These are phyloP conservation scores for Dysmachus trigonus DNA, from an alignment of 2,888 invertebrate species.

Conservation along the genomic window DNA sequence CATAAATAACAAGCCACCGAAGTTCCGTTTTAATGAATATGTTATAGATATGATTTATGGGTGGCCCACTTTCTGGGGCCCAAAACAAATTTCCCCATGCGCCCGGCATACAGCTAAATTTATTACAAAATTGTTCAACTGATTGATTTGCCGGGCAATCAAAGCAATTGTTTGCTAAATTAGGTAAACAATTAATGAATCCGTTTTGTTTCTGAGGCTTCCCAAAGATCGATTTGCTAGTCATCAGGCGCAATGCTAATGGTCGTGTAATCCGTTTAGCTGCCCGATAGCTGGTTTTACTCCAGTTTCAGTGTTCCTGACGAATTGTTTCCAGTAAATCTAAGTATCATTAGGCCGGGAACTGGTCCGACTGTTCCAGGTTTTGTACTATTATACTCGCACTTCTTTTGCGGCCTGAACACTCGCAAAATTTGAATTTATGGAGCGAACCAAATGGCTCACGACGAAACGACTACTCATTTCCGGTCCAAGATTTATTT, in stretches of 20 bases:
- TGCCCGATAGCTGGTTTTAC: neutral
- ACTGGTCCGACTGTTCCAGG: neutral
- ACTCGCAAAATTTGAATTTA: neutral
- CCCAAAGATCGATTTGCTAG: slow-evolving; percentile 5
- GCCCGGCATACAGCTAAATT: neutral
- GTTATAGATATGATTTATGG: slow-evolving; percentile 33
- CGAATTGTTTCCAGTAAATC: neutral
- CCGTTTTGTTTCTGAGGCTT: neutral
- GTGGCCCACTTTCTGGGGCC: neutral
- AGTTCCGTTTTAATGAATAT: slow-evolving; percentile 24
- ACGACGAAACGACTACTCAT: neutral
- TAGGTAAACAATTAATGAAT: slow-evolving; percentile 35
- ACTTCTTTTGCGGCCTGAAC: neutral
- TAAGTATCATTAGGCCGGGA: neutral
- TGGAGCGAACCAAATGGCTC: neutral
- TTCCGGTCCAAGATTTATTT: neutral
- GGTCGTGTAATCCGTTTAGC: neutral
- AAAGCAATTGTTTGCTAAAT: slow-evolving; percentile 25
- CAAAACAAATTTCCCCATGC: slow-evolving; percentile 19
- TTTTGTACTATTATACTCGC: neutral
- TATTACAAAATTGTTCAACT: slow-evolving; percentile 28
- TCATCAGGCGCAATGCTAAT: slow-evolving; percentile 12
- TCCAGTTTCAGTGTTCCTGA: neutral
- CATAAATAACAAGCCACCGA: neutral
- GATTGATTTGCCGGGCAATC: slow-evolving; percentile 15